Evolutionary conservation across 2,113 vertebrate species (phyloP).

Genomic region (Phrynosoma platyrhinos): DNA sequence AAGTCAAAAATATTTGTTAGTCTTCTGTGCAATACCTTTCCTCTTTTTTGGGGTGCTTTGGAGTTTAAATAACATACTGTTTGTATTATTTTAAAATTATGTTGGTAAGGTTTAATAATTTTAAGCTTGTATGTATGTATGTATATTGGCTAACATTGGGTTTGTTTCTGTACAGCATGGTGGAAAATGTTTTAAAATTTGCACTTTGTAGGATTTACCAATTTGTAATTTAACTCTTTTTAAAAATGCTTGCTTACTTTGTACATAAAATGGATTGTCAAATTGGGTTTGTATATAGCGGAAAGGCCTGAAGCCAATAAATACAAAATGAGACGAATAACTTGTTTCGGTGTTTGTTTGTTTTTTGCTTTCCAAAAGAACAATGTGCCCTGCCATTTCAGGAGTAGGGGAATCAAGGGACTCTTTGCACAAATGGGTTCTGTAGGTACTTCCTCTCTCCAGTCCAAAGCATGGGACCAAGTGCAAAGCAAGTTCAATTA

Average conservation of each 20-base stretch:
- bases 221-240: conserved; percentile 88
- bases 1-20: conserved; percentile 69
- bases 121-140: conserved; percentile 70
- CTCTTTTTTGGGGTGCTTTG: conserved; percentile 70
- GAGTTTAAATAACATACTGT: conserved; percentile 69
- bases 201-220: conserved; percentile 92
- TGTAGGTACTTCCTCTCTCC: not conserved
- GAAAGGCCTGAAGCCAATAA: conserved; percentile 86
- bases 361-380: not conserved
- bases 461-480: not conserved
- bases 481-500: not conserved
- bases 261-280: conserved; percentile 83
- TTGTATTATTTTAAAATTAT: conserved; percentile 71
- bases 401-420: too few relatives aligned
- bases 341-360: conserved; percentile 35
- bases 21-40: conserved; percentile 80
- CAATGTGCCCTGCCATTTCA: not conserved
- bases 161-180: conserved; percentile 95
- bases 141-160: conserved; percentile 90
- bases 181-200: conserved; percentile 85
- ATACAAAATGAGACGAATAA: conserved; percentile 59
- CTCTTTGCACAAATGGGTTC: not conserved
- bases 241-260: conserved; percentile 87
- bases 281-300: conserved; percentile 90
- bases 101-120: conserved; percentile 60